Evolutionary conservation across 2,888 invertebrate species (phyloP).

Genomic region (Philaethria dido): DNA sequence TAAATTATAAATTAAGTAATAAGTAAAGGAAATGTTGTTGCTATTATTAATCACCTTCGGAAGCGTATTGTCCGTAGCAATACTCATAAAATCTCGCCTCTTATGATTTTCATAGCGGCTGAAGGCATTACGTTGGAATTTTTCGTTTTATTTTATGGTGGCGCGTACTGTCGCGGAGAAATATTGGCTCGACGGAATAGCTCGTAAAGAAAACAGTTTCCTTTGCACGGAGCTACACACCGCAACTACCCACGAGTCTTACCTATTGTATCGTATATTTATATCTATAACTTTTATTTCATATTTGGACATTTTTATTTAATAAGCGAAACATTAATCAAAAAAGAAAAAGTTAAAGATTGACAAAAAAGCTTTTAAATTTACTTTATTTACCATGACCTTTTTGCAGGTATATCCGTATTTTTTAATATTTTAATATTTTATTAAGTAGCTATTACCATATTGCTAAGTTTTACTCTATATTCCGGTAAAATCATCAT

Average conservation of each 20-base stretch:
- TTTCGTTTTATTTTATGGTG: conserved; percentile 84
- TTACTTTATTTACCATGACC: too few species aligned
- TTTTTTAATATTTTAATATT: too few species aligned
- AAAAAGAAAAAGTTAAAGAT: too few species aligned
- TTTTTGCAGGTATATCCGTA: too few species aligned
- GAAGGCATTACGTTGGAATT: conserved; percentile 77
- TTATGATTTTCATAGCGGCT: conserved; percentile 80
- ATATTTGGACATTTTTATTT: not conserved
- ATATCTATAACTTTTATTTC: conserved; percentile 55
- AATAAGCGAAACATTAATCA: too few species aligned
- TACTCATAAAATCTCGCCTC: conserved; percentile 78
- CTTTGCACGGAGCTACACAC: conserved; percentile 79
- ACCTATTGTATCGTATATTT: conserved; percentile 1
- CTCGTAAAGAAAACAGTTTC: conserved; percentile 82
- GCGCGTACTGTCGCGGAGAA: conserved; percentile 83
- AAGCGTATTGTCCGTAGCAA: conserved; percentile 63
- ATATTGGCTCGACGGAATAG: conserved; percentile 83
- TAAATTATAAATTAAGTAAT: conserved; percentile 1
- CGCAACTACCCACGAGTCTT: conserved; percentile 66
- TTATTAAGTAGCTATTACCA: too few species aligned
- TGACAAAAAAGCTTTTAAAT: too few species aligned
- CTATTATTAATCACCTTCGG: conserved; percentile 73
- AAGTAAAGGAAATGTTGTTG: conserved; percentile 38
- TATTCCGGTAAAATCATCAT: too few species aligned
- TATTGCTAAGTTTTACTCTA: too few species aligned